These are phyloP conservation scores for Corella eumyota DNA, from an alignment of 23 tunicate species.

Conservation along the genomic window DNA sequence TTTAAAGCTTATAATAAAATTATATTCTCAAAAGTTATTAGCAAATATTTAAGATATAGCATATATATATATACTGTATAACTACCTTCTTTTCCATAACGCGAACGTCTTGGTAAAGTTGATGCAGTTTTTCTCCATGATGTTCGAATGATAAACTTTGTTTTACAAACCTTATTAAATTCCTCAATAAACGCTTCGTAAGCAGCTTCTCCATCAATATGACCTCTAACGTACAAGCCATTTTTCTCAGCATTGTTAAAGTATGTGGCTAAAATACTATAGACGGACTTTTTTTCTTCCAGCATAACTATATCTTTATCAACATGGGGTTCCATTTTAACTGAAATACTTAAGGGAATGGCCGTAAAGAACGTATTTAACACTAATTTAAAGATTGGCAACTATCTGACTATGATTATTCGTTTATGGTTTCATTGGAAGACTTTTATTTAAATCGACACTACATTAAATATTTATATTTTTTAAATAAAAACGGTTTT, in stretches of 20 bases:
- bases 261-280: conserved; percentile 39
- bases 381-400: too few relatives aligned
- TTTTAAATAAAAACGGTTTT: too few relatives aligned
- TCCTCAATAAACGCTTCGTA: conserved; percentile 36
- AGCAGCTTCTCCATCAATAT: conserved; percentile 44
- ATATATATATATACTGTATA: neutral
- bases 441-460: too few relatives aligned
- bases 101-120: conserved; percentile 20
- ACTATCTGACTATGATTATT: too few relatives aligned
- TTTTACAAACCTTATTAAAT: conserved; percentile 41
- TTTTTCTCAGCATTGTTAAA: conserved; percentile 42
- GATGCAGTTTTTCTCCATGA: conserved; percentile 50
- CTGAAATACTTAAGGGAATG: too few relatives aligned
- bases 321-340: neutral
- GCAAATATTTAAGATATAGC: neutral
- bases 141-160: conserved; percentile 43
- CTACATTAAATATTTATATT: too few relatives aligned
- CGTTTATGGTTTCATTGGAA: too few relatives aligned
- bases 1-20: too few relatives aligned
- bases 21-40: too few relatives aligned
- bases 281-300: conserved; percentile 28
- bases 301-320: conserved; percentile 1
- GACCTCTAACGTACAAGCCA: conserved; percentile 42
- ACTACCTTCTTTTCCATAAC: conserved; percentile 62
- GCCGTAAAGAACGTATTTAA: too few relatives aligned